A percentile compares a stretch with the other conserved stretches of the same genome.
These are phyloP conservation scores for Ceratothoa steindachneri DNA, from an alignment of 2,888 invertebrate genomes.

Conservation along the genomic window DNA sequence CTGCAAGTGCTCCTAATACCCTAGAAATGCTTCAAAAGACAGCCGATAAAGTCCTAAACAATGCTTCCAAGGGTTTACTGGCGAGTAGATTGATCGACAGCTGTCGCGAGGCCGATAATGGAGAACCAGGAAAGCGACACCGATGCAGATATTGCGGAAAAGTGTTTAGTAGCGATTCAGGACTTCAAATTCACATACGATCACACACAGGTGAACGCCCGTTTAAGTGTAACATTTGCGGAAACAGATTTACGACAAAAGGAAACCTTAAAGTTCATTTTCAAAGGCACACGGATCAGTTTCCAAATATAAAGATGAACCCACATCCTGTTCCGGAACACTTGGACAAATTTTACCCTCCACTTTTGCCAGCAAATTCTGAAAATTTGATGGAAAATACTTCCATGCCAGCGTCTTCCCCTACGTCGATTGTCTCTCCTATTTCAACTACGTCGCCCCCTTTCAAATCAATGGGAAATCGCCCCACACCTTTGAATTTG, in stretches of 20 bases:
- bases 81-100: conserved; percentile 80
- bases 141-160: conserved; percentile 92
- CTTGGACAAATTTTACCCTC: conserved; percentile 89
- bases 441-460: conserved; percentile 57
- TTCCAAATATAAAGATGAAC: conserved; percentile 93
- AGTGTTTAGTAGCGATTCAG: conserved; percentile 92
- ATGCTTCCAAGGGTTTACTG: conserved; percentile 83
- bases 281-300: conserved; percentile 89
- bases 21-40: conserved; percentile 85
- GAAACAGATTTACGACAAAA: conserved; percentile 97
- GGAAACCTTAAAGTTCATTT: conserved; percentile 99
- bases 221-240: conserved; percentile 97
- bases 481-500: conserved; percentile 57
- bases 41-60: conserved; percentile 82
- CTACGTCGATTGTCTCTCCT: conserved; percentile 64
- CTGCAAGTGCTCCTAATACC: conserved; percentile 77
- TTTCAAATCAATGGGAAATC: conserved; percentile 60
- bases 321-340: conserved; percentile 94
- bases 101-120: conserved; percentile 63
- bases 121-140: conserved; percentile 86
- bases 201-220: conserved; percentile 97
- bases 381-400: conserved; percentile 57
- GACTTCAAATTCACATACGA: conserved; percentile 93
- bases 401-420: conserved; percentile 61
- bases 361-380: conserved; percentile 70